Conservation (phyloP, 2,797 vertebrate genomes). For the Borostomias antarcticus region DNA sequence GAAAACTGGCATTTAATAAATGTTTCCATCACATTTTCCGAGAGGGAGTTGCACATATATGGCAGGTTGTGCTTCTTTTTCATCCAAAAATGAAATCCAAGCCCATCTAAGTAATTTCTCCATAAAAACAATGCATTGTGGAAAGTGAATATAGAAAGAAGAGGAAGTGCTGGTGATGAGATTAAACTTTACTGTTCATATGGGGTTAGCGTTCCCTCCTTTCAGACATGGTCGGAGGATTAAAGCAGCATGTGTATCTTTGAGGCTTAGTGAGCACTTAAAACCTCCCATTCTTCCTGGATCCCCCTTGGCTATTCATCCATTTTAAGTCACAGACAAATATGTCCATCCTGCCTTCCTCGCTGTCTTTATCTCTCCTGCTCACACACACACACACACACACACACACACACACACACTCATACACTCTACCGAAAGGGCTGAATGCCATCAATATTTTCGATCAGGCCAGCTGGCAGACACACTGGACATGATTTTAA, state of each 20-base stretch:
- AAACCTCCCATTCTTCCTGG: slow-evolving; percentile 55
- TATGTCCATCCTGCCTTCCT: slow-evolving; percentile 41
- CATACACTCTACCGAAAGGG: background rate
- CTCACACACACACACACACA: background rate
- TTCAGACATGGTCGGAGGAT: slow-evolving; percentile 57
- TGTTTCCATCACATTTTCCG: background rate
- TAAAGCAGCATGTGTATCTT: slow-evolving; percentile 63
- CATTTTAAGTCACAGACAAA: slow-evolving; percentile 57
- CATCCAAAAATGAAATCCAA: slow-evolving; percentile 6
- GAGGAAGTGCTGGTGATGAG: slow-evolving; percentile 42
- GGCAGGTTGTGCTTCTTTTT: background rate
- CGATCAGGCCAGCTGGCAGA: slow-evolving; percentile 54
- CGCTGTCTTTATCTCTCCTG: slow-evolving; percentile 15
- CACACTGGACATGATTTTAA: slow-evolving; percentile 59
- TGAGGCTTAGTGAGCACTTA: slow-evolving; percentile 66
- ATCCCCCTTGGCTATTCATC: slow-evolving; percentile 52
- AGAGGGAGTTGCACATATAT: slow-evolving; percentile 3
- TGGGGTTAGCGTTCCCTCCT: slow-evolving; percentile 49
- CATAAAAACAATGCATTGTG: background rate
- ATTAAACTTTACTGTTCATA: slow-evolving; percentile 54
- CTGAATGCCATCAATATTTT: slow-evolving; percentile 49
- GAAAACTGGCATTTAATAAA: background rate
- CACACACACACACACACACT: background rate
- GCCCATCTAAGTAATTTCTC: slow-evolving; percentile 4
- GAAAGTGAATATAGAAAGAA: slow-evolving; percentile 27